Percentiles rank a stretch among this genome's conserved stretches.
phyloP scores from a whole-genome alignment of 1,140 invertebrate genomes.

The Brachionus rotundiformis region DNA sequence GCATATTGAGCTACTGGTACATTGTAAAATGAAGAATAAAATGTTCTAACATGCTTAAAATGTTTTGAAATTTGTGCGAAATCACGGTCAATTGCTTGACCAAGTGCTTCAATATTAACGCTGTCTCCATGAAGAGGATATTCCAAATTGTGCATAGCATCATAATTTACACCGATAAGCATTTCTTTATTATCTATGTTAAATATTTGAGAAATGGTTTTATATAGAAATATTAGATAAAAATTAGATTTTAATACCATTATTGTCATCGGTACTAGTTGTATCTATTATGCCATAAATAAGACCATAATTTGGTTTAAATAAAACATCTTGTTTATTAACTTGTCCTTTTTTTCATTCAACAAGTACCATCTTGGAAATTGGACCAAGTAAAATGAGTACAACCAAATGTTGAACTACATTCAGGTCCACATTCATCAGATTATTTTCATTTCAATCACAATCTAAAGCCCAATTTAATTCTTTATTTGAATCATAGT shows the following conservation, averaged over 20 bases:
- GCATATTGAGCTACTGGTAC: neutral
- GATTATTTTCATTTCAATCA: neutral
- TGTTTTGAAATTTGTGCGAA: neutral
- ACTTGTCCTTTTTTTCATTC: slow-evolving; percentile 48
- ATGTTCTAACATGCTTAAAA: neutral
- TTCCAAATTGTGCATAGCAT: slow-evolving; percentile 7
- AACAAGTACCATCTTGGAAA: slow-evolving; percentile 43
- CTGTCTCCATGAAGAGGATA: neutral
- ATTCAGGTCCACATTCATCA: neutral
- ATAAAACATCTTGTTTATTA: slow-evolving; percentile 31
- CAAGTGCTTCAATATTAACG: neutral
- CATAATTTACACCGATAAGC: neutral
- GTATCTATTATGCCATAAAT: slow-evolving; percentile 46
- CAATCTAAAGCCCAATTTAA: neutral
- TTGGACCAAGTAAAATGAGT: slow-evolving; percentile 52
- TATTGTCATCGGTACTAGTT: neutral
- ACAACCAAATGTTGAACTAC: slow-evolving; percentile 19
- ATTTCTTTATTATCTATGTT: too few species aligned
- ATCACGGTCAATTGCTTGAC: neutral
- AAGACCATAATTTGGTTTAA: neutral
- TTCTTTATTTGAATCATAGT: neutral
- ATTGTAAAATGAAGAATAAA: slow-evolving; percentile 8
- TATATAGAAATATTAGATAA: neutral
- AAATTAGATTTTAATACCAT: neutral
- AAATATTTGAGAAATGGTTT: too few species aligned